phyloP scores from a whole-genome alignment of 2,797 vertebrate species.

The Pyrocephalus nanus region DNA sequence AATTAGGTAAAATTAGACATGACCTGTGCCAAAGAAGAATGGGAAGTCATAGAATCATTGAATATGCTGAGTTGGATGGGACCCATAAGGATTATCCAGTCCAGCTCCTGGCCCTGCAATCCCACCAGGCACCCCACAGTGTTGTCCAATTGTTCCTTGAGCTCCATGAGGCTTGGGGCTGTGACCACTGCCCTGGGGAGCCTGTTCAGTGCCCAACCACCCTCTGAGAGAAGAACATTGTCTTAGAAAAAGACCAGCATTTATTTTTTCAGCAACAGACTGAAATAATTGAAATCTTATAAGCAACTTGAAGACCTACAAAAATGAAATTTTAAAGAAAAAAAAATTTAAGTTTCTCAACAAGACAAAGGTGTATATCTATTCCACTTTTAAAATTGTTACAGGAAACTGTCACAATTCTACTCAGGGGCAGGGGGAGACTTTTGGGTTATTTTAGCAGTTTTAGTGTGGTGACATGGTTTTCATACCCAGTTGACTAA shows the following conservation, averaged over 20 bases:
- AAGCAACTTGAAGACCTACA: background rate
- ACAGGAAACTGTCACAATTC: background rate
- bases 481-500: background rate
- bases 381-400: background rate
- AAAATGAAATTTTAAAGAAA: background rate
- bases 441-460: background rate
- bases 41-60: background rate
- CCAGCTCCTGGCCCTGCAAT: background rate
- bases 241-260: background rate
- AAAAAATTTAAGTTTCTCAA: background rate
- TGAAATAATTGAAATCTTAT: background rate
- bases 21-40: background rate
- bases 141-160: fast-evolving
- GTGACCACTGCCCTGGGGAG: background rate
- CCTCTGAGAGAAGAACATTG: background rate
- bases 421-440: too few relatives aligned
- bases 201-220: background rate
- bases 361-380: background rate
- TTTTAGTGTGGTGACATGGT: background rate
- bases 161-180: background rate
- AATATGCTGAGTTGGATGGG: background rate
- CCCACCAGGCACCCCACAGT: background rate
- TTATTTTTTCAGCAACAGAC: background rate
- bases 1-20: background rate
- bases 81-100: background rate